Base-by-base conservation (phyloP, 2,113 vertebrate genomes). In the Serranochromis macrocephalus region DNA sequence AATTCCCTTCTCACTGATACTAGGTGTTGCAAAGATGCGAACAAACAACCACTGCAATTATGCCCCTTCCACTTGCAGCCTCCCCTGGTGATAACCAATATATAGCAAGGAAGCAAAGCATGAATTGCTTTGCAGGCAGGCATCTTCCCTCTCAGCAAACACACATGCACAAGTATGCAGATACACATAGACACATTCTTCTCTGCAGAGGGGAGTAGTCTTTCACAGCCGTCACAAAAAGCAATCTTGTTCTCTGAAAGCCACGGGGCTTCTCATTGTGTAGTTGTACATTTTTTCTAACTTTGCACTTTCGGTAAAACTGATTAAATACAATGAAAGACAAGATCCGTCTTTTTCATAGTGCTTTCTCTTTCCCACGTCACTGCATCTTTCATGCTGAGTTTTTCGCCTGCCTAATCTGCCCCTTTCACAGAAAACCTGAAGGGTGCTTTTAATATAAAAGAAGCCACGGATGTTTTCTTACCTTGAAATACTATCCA, bases 401-500 rank as follows among this genome's bases (percentile, higher is more conserved):
- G 83, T 45, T 55, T 80, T 73, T 75, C 10, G 1, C 31, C 45
- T 89, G 40, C 29, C 24, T 82, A 82, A 90, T 91, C 83, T 86
- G 47, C 21, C 55, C 83, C 63, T 71, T 84, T 71, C 33, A 31
- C 49, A 53, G 63, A 10, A 89, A 63, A 85, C 38, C 55, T 84
- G 58, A 36, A 71, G 42, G 66, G 66, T 83, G 66, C 53, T 31
- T 40, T 82, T 19, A 45, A 86, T 58, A 49, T 58, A 45, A 61
- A 79, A 71, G 57, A 89, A 87, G 19, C 51, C 1, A 5, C 42
- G 42, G 26, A 90, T 73, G 42, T 61, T 73, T 86, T 26, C 96
- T 96, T 96, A 96, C 96, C 96, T 96, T 93, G 13, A 91, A 91
- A 93, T 89, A 66, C 49, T 81, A 89, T 91, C 88, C 85, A 86